Percentiles rank a stretch among this genome's conserved stretches.
Conservation (phyloP, 35 echinoderm and acorn worm genomes). For the Heliocidaris tuberculata region DNA sequence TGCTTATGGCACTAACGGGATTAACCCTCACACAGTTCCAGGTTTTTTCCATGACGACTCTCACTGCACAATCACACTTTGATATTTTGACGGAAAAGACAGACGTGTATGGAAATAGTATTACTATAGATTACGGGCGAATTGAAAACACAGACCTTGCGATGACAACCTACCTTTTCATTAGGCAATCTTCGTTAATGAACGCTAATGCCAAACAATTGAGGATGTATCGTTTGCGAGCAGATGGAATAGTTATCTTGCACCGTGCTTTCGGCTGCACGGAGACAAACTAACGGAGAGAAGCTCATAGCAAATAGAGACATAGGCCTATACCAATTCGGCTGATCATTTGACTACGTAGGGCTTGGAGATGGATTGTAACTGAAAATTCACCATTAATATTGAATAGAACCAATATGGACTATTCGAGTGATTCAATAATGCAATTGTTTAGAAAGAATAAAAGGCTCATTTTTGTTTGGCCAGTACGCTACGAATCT, state of each 20-base stretch:
- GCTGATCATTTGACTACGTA: not conserved
- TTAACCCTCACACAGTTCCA: not conserved
- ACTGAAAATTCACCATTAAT: too few relatives aligned
- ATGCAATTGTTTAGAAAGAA: too few relatives aligned
- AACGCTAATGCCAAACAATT: not conserved
- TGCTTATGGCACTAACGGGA: too few relatives aligned
- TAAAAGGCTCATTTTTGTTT: too few relatives aligned
- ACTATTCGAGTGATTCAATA: too few relatives aligned
- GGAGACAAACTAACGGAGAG: not conserved
- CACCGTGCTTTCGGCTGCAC: not conserved
- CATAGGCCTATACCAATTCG: not conserved
- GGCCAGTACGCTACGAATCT: too few relatives aligned
- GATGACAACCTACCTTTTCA: slow-evolving; percentile 1
- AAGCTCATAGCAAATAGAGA: not conserved
- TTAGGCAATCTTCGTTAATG: not conserved
- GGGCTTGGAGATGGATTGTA: too few relatives aligned
- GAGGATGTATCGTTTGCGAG: not conserved
- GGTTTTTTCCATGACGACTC: not conserved
- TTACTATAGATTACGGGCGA: not conserved
- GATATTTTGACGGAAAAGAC: not conserved
- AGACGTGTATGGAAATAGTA: not conserved
- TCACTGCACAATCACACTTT: not conserved
- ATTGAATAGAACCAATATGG: too few relatives aligned
- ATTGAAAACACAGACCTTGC: not conserved
- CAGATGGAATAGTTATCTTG: not conserved